These are phyloP conservation scores for Vipera latastei DNA, from an alignment of 2,797 vertebrate species.

Conservation along the genomic window DNA sequence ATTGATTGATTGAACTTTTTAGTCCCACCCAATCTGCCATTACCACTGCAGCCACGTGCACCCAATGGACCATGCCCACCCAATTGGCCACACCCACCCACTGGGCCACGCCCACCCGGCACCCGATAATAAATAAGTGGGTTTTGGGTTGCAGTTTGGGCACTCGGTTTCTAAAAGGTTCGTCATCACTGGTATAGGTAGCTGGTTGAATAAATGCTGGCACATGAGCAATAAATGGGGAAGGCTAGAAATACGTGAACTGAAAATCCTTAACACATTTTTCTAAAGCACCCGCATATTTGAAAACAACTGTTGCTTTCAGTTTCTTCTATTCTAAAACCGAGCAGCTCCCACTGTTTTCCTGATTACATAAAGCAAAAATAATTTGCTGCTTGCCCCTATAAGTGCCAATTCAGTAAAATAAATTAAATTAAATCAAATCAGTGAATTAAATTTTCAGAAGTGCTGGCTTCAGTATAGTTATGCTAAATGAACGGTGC, in stretches of 20 bases:
- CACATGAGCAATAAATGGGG: not conserved
- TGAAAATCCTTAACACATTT: not conserved
- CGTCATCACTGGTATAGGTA: too few relatives aligned
- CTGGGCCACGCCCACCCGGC: too few relatives aligned
- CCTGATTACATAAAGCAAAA: conserved; percentile 1
- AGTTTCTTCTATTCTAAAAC: not conserved
- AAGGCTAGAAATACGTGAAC: not conserved
- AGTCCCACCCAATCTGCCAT: too few relatives aligned
- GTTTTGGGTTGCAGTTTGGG: too few relatives aligned
- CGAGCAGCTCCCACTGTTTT: not conserved
- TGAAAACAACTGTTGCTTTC: not conserved
- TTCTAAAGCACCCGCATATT: not conserved
- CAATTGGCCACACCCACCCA: too few relatives aligned
- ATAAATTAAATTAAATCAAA: conserved; percentile 10
- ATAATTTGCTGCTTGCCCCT: not conserved
- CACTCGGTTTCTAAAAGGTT: too few relatives aligned
- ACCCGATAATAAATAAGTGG: too few relatives aligned
- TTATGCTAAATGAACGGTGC: conserved; percentile 7
- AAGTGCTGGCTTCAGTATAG: not conserved
- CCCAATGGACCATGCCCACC: too few relatives aligned
- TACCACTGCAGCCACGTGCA: too few relatives aligned
- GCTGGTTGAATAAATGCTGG: not conserved
- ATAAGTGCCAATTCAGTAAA: not conserved
- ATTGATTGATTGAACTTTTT: too few relatives aligned
- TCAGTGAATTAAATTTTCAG: conserved; percentile 3